phyloP scores from a whole-genome alignment of 2,113 vertebrate species.

The Tautogolabrus adspersus region DNA sequence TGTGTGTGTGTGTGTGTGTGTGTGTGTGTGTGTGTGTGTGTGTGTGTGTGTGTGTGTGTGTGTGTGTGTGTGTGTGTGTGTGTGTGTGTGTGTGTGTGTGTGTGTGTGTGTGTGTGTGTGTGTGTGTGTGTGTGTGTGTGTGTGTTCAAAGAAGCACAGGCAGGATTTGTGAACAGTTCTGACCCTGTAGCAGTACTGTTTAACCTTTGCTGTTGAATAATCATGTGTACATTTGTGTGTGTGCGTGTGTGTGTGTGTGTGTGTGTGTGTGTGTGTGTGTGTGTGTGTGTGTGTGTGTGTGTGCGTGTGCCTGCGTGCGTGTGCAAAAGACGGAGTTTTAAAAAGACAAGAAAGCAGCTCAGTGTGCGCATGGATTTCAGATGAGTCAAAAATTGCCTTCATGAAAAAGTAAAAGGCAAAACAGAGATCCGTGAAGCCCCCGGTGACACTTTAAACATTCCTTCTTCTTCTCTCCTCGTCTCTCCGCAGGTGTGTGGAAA shows the following conservation, averaged over 20 bases:
- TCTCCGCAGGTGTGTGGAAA: slow-evolving; percentile 95
- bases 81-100: slow-evolving; percentile 39
- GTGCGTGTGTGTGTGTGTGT: too few relatives aligned
- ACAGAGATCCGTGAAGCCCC: background rate
- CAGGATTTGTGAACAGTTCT: slow-evolving; percentile 57
- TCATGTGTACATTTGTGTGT: too few relatives aligned
- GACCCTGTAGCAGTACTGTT: slow-evolving; percentile 65
- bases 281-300: background rate
- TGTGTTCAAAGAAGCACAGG: slow-evolving; percentile 60
- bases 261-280: background rate
- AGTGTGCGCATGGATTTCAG: background rate
- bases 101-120: slow-evolving; percentile 35
- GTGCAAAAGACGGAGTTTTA: background rate
- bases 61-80: slow-evolving; percentile 35
- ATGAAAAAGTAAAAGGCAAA: slow-evolving; percentile 26
- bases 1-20: slow-evolving; percentile 35
- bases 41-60: slow-evolving; percentile 35
- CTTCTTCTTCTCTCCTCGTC: slow-evolving; percentile 62
- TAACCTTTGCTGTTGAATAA: slow-evolving; percentile 62
- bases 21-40: slow-evolving; percentile 35
- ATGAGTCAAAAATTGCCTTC: slow-evolving; percentile 4
- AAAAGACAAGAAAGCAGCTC: slow-evolving; percentile 2
- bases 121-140: slow-evolving; percentile 30
- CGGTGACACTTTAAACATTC: slow-evolving; percentile 44
- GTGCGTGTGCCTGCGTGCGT: too few relatives aligned